These are phyloP conservation scores for Aphelocoma californica DNA, from an alignment of 2,797 vertebrate species.

Conservation along the genomic window DNA sequence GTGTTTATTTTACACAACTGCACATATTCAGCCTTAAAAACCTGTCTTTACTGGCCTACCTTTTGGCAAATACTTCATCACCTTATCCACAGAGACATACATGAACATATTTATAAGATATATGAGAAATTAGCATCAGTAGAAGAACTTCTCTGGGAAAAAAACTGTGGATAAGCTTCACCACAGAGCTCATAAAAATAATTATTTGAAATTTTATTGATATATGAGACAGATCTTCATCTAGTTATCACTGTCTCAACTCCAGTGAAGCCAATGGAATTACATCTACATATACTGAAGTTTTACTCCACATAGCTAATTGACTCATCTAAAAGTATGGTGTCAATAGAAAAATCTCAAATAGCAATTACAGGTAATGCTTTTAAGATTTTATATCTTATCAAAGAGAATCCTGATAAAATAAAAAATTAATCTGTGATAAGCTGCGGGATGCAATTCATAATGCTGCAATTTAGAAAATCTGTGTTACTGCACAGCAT, in stretches of 20 bases:
- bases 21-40: not conserved
- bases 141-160: not conserved
- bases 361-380: slow-evolving; percentile 10
- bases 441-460: not conserved
- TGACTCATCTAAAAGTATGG: not conserved
- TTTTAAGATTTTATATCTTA: slow-evolving; percentile 3
- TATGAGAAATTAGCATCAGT: not conserved
- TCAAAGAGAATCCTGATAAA: not conserved
- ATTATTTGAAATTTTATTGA: not conserved
- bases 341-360: not conserved
- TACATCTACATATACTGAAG: not conserved
- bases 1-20: not conserved
- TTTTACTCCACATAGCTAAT: not conserved
- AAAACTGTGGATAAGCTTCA: not conserved
- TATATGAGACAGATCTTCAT: not conserved
- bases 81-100: not conserved
- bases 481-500: not conserved
- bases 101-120: not conserved
- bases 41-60: not conserved
- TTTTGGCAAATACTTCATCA: not conserved
- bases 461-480: not conserved
- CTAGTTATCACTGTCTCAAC: not conserved
- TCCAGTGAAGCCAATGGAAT: not conserved
- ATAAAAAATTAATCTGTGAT: not conserved
- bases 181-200: slow-evolving; percentile 10